Evolutionary conservation across 2,113 vertebrate genomes (phyloP).

Genomic region (Epinephelus cyanopodus): DNA sequence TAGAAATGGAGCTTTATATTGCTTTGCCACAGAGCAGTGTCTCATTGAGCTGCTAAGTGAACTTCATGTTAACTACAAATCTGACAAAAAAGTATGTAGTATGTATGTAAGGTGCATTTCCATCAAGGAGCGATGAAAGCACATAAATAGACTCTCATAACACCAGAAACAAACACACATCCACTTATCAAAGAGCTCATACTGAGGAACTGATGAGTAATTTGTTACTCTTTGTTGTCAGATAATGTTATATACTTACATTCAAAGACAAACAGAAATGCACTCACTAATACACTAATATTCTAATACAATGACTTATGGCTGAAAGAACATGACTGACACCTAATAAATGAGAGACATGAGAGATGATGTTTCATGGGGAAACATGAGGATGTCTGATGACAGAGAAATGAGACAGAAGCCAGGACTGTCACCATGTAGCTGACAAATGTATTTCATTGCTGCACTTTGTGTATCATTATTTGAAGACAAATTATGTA

Average conservation of each 20-base stretch:
- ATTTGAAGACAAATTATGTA: not conserved
- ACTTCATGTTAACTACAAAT: conserved; percentile 33
- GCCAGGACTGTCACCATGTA: not conserved
- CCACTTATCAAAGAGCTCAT: not conserved
- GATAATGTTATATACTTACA: not conserved
- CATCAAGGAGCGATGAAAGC: not conserved
- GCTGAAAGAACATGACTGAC: conserved; percentile 14
- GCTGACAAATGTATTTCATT: conserved; percentile 10
- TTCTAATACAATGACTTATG: conserved; percentile 6
- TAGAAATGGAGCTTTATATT: conserved; percentile 49
- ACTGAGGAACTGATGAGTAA: not conserved
- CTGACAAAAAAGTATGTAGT: not conserved
- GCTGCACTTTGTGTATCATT: not conserved
- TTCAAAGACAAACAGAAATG: conserved; percentile 2
- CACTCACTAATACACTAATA: not conserved
- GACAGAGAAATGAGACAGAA: not conserved
- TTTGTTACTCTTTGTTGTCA: not conserved
- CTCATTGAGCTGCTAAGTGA: conserved; percentile 28
- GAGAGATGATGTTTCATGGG: not conserved
- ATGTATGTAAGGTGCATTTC: conserved; percentile 3
- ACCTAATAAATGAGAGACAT: not conserved
- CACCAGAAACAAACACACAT: conserved; percentile 4
- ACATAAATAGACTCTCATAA: not conserved
- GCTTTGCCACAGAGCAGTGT: conserved; percentile 12
- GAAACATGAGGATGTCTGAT: conserved; percentile 8